Percentiles rank a stretch among this genome's conserved stretches.
These are phyloP conservation scores for Catharus minimus DNA, from an alignment of 2,113 vertebrate genomes.

Conservation along the genomic window DNA sequence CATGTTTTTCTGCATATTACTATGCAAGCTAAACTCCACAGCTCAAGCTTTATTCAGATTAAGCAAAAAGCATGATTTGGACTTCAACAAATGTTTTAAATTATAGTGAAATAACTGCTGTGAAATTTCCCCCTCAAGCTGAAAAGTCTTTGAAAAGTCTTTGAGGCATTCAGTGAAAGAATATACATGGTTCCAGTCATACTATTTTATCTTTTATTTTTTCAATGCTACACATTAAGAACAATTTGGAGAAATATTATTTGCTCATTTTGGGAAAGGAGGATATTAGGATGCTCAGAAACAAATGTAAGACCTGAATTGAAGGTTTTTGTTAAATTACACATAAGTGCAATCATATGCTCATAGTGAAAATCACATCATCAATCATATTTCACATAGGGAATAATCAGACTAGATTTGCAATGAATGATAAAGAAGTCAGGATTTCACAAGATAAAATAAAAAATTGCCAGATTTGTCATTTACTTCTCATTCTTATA, in stretches of 20 bases:
- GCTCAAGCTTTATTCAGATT: not conserved
- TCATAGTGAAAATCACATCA: not conserved
- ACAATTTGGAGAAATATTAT: not conserved
- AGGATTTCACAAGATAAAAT: not conserved
- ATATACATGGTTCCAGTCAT: not conserved
- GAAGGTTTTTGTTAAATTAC: not conserved
- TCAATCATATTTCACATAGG: not conserved
- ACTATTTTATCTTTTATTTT: not conserved
- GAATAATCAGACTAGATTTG: not conserved
- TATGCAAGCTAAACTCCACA: not conserved
- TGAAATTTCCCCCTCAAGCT: not conserved
- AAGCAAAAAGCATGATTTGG: not conserved
- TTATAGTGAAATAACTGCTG: not conserved
- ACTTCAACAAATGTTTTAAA: not conserved
- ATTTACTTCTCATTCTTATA: not conserved
- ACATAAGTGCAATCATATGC: not conserved
- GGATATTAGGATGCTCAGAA: not conserved
- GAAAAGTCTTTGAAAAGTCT: not conserved
- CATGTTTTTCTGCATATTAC: not conserved
- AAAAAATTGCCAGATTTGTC: not conserved
- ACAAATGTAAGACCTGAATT: not conserved
- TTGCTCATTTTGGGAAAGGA: not conserved
- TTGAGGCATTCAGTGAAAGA: not conserved
- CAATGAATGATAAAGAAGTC: not conserved
- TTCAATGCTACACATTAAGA: not conserved